Conservation (phyloP, 2,113 vertebrate species). For the Otocyon megalotis region DNA sequence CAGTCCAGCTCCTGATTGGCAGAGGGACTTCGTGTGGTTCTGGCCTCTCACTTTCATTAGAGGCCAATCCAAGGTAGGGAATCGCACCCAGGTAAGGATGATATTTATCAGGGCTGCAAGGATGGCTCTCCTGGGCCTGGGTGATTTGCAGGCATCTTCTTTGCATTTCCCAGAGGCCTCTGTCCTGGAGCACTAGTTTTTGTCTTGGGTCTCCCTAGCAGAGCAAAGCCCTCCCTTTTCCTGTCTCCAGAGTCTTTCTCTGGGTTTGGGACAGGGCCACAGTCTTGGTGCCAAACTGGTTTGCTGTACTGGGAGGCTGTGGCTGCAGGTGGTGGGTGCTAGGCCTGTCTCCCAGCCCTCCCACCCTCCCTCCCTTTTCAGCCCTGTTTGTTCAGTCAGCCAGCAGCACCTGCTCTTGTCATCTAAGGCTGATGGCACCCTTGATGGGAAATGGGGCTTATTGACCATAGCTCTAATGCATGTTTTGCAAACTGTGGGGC, state of each 20-base stretch:
- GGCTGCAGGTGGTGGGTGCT: not conserved
- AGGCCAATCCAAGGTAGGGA: not conserved
- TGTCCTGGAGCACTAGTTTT: not conserved
- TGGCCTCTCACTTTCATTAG: not conserved
- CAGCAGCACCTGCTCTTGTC: not conserved
- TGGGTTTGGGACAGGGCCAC: not conserved
- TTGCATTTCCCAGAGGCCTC: not conserved
- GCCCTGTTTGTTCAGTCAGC: not conserved
- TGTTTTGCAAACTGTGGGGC: not conserved
- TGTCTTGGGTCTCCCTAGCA: not conserved
- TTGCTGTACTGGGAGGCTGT: not conserved
- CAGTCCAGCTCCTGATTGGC: too few species aligned
- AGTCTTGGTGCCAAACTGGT: not conserved
- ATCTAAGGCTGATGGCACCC: not conserved
- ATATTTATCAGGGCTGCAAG: too few species aligned
- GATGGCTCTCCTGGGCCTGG: not conserved
- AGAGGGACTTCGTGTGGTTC: not conserved
- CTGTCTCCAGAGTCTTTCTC: not conserved
- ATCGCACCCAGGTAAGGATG: not conserved
- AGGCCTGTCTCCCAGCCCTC: not conserved
- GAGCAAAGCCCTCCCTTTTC: not conserved
- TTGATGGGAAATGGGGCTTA: not conserved
- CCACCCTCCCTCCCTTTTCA: not conserved
- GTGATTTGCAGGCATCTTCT: not conserved
- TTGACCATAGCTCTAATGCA: not conserved